Evolutionary conservation across 1,140 invertebrate genomes (phyloP), one percentile per base, ranked within the genome.

Genomic region (Drosophila nigrodunni): DNA sequence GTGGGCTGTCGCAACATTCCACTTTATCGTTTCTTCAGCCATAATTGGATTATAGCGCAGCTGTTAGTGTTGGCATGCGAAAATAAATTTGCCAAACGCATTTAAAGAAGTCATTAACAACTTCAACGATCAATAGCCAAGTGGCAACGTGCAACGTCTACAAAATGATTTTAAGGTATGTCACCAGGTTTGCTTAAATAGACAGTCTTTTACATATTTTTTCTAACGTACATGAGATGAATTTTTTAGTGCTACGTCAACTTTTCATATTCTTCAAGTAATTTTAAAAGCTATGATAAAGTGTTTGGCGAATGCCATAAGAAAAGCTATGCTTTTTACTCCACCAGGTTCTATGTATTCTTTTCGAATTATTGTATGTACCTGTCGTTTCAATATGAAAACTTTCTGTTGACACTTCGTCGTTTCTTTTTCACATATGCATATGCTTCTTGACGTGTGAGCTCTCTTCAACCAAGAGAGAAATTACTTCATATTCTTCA

Each of bases 161-260:
- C 74, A 89, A 89, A 76, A 89, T 89, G 85, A 89, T 89, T 82
- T 81, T 89, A 85, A 89, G 85, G 85, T 89, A 85, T 76, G 85
- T 83, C 52, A 39, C 41, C 47, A 71, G 65, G 41, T 59, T 39
- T 10, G 15, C 2, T 13, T 68, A 57, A 15, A 44, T 60, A 21
- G 25, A 30, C 3, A 30, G 25, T 2, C 1, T 35, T 7, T 6
- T n/a, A 57, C 34, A 58, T 62, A 43, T 61, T 30, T 49, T 41
- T 83, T 77, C 18, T 21, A 41, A 15, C 21, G 15, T 21, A 37
- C 18, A 86, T 74, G 75, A 86, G 74, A 76, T 71, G 52, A 13
- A 57, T 70, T 73, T 64, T 41, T 72, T 71, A 74, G 70, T 74
- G 78, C 70, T 52, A 52, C 49, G 54, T n/a, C 61, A 10, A 11